These are phyloP conservation scores for Drosophila prolongata DNA, from an alignment of 2,888 invertebrate species.

Conservation along the genomic window DNA sequence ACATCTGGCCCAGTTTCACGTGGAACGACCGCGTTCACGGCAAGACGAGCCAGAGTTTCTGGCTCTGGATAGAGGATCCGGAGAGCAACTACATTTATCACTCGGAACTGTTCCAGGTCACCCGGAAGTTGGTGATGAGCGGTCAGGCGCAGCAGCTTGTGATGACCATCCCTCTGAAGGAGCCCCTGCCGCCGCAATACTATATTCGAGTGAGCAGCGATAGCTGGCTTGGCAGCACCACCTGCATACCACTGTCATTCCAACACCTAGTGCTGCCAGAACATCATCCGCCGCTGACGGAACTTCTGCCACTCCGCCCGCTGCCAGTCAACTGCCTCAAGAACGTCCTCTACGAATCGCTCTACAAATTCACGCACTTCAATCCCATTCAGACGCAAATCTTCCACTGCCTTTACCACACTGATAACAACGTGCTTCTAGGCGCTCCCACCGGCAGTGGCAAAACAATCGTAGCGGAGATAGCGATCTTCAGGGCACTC, in stretches of 20 bases:
- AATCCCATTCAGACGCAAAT: conserved; percentile 99
- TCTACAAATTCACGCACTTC: conserved; percentile 97
- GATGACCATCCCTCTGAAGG: conserved; percentile 97
- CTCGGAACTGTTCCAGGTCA: conserved; percentile 92
- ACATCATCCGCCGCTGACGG: conserved; percentile 96
- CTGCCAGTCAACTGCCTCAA: conserved; percentile 93
- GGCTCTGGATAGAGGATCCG: conserved; percentile 99
- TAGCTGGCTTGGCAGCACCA: conserved; percentile 87
- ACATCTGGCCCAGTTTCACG: conserved; percentile 90
- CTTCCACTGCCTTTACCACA: conserved; percentile 97
- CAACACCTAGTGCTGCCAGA: conserved; percentile 96
- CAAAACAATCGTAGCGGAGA: conserved; percentile 98
- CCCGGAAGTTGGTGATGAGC: conserved; percentile 87
- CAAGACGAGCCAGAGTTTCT: conserved; percentile 94
- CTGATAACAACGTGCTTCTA: conserved; percentile 95
- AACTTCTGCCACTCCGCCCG: conserved; percentile 95
- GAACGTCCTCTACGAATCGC: conserved; percentile 90
- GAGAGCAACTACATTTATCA: conserved; percentile 97
- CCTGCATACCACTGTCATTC: conserved; percentile 89
- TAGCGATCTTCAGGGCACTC: conserved; percentile 97
- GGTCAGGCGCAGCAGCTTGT: conserved; percentile 92
- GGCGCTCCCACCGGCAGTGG: conserved; percentile 95
- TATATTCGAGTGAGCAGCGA: conserved; percentile 94
- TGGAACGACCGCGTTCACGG: conserved; percentile 97
- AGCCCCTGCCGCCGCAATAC: conserved; percentile 96